Evolutionary conservation across 2,113 vertebrate genomes (phyloP).

Genomic region (Mastomys natalensis): DNA sequence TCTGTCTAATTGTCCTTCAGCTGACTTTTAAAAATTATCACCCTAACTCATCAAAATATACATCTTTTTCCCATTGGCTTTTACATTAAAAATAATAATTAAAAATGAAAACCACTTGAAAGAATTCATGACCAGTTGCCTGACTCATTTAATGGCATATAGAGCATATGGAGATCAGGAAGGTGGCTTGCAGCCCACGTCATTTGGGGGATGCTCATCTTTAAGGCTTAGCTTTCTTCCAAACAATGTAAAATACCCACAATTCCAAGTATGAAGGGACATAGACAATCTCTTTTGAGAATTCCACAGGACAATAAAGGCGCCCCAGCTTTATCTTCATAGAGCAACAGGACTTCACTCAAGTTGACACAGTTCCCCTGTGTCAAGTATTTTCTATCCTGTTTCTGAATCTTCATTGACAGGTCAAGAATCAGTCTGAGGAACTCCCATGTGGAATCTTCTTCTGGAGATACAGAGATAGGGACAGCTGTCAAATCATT

Average conservation of each 20-base stretch:
- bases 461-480: too few relatives aligned
- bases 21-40: constrained; percentile 87
- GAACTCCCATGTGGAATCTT: too few relatives aligned
- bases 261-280: constrained; percentile 99
- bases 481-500: too few relatives aligned
- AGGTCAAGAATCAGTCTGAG: too few relatives aligned
- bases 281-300: constrained; percentile 95
- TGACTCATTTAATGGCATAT: constrained; percentile 85
- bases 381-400: too few relatives aligned
- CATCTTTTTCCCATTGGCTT: constrained; percentile 87
- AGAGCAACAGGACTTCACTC: constrained; percentile 94
- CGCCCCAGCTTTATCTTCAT: constrained; percentile 95
- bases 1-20: constrained; percentile 83
- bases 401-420: too few relatives aligned
- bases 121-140: constrained; percentile 88
- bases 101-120: constrained; percentile 85
- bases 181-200: constrained; percentile 85
- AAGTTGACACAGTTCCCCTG: constrained; percentile 96
- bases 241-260: constrained; percentile 99
- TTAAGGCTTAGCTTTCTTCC: constrained; percentile 92
- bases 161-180: constrained; percentile 86
- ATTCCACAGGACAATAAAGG: constrained; percentile 96
- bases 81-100: constrained; percentile 90
- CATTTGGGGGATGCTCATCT: constrained; percentile 74
- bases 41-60: constrained; percentile 88